Conservation (phyloP, 1,140 invertebrate species). For the Goniozus legneri region DNA sequence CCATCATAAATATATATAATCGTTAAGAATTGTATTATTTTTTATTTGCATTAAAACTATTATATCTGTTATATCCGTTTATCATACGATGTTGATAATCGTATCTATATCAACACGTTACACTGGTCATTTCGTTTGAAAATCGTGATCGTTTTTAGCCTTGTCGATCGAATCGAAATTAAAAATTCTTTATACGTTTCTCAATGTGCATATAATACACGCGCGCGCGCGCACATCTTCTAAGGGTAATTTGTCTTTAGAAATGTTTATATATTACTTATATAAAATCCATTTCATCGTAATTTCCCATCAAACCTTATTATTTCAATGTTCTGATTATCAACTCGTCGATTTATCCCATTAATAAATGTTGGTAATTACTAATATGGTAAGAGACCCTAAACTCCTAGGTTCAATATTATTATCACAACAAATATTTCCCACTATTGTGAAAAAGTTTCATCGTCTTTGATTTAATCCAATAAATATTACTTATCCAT, state of each 20-base stretch:
- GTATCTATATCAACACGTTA: no score
- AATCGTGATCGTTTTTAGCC: no score
- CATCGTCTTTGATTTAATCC: constrained; percentile 47
- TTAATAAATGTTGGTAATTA: constrained; percentile 21
- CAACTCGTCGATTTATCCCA: background rate
- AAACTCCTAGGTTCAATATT: constrained; percentile 40
- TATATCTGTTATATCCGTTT: no score
- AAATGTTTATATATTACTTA: background rate
- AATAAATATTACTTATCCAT: constrained; percentile 38
- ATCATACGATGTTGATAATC: no score
- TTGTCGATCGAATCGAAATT: background rate
- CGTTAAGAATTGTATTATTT: no score
- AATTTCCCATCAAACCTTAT: background rate
- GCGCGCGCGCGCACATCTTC: background rate
- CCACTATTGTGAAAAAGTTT: constrained; percentile 30
- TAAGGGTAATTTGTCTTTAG: background rate
- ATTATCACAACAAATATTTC: constrained; percentile 52
- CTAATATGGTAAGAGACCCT: constrained; percentile 25
- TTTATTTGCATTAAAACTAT: no score
- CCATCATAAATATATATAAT: no score
- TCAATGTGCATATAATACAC: background rate
- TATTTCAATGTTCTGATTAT: background rate
- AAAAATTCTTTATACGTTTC: background rate
- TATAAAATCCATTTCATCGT: no score
- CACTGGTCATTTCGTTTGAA: no score